A percentile compares a stretch with the other conserved stretches of the same genome.
Conservation (phyloP, 2,113 vertebrate genomes). For the Corythoichthys intestinalis region DNA sequence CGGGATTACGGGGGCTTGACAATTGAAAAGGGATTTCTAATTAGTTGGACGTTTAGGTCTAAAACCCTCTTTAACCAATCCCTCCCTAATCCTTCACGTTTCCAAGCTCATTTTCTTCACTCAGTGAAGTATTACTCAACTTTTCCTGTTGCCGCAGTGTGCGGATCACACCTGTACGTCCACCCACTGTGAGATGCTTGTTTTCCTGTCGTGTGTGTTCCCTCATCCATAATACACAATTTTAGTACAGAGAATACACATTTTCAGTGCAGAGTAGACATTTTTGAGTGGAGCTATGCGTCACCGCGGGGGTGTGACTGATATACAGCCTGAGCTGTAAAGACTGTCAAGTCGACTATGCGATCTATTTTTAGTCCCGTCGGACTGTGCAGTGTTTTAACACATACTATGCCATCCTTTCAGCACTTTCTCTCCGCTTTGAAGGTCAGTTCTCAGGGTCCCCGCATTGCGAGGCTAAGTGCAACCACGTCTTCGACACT, state of each 20-base stretch:
- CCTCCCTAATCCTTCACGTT: constrained; percentile 57
- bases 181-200: background rate
- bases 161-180: constrained; percentile 1
- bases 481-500: constrained; percentile 15
- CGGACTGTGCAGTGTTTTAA: constrained; percentile 9
- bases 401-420: constrained; percentile 9
- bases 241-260: background rate
- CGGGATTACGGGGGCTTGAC: constrained; percentile 59
- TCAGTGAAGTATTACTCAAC: constrained; percentile 32
- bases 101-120: constrained; percentile 35
- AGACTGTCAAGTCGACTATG: background rate
- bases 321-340: background rate
- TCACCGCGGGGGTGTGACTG: background rate
- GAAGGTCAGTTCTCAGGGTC: constrained; percentile 16
- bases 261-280: background rate
- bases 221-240: background rate
- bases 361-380: background rate
- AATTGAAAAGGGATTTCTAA: constrained; percentile 69
- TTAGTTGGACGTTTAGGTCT: constrained; percentile 62
- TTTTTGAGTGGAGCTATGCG: constrained; percentile 6
- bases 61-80: constrained; percentile 57
- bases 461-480: constrained; percentile 8
- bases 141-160: constrained; percentile 23
- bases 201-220: background rate
- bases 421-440: constrained; percentile 17